These are phyloP conservation scores for Melanogrammus aeglefinus DNA, from an alignment of 2,797 vertebrate genomes.

Conservation along the genomic window DNA sequence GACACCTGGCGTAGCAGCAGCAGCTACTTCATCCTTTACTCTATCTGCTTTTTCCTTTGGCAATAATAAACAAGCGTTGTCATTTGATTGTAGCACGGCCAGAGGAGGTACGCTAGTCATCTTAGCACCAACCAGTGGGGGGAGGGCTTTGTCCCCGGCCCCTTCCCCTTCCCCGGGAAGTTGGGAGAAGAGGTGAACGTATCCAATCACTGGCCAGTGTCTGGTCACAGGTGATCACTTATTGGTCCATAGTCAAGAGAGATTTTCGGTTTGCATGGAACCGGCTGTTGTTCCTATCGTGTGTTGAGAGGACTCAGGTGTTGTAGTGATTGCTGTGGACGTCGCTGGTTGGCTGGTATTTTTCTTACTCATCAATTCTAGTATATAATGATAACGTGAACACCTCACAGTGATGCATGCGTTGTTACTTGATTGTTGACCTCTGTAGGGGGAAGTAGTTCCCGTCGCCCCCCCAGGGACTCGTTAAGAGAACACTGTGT, in stretches of 20 bases:
- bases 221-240: conserved; percentile 26
- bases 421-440: conserved; percentile 67
- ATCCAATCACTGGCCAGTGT: not conserved
- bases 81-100: conserved; percentile 72
- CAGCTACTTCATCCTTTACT: conserved; percentile 53
- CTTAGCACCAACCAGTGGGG: conserved; percentile 46
- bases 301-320: conserved; percentile 70
- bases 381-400: conserved; percentile 71
- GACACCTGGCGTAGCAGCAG: conserved; percentile 60
- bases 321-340: conserved; percentile 63
- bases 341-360: conserved; percentile 64
- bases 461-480: conserved; percentile 55
- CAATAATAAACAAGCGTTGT: conserved; percentile 73
- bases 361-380: conserved; percentile 67
- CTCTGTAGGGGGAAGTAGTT: conserved; percentile 52
- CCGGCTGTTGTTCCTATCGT: conserved; percentile 64
- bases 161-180: too few relatives aligned
- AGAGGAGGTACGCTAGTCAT: conserved; percentile 50
- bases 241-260: conserved; percentile 51
- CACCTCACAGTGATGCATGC: conserved; percentile 75
- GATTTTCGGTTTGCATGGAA: conserved; percentile 72
- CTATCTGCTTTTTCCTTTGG: conserved; percentile 64
- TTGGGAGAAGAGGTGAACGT: not conserved
- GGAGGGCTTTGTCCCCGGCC: conserved; percentile 37
- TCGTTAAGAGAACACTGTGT: conserved; percentile 66